Base-by-base conservation (phyloP, 2,888 invertebrate genomes). In the Galerucella calmariensis region DNA sequence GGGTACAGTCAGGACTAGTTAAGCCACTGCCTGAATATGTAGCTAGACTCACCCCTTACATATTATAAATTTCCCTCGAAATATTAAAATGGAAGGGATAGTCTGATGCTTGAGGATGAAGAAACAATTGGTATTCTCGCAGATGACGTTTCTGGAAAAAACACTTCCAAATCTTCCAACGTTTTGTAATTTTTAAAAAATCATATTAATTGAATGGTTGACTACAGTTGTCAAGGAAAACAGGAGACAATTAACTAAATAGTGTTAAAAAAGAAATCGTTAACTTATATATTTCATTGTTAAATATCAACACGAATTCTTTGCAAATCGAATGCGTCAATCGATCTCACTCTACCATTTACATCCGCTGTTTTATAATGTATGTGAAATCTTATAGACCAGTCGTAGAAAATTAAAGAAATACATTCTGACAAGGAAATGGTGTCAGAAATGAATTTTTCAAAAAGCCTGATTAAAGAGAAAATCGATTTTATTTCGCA, bases 301-400 rank as follows among this genome's bases (percentile, higher is more conserved):
- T 71, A 71, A 71, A 71, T 66, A 71, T 51, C 10, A 27, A 56
- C 71, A 71, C 66, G 66, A 56, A 56, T 65, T 71, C 41, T 71
- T 71, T 56, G 58, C 46, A 65, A 71, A 71, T 71, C 65, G 65
- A 61, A 46, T 56, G 41, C 9, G 44, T 27, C 46, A 46, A 58
- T 71, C 65, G 58, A 66, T 71, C 66, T 71, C 65, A 71, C 66
- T 71, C 56, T 48, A 71, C 71, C 71, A 71, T 66, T 66, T 71
- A 71, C 66, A 71, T 71, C 71, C 71, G 51, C 58, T 66, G 46
- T 71, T 65, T 58, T 20, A 46, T 59, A 16, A 53, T 46, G 58
- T 35, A 35, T 44, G 65, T 71, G 66, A 71, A 71, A 71, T 71
- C 46, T 66, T 14, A 9, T 63, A 63, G 63, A n/a, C 63, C 41